Percentiles rank a stretch among this genome's conserved stretches.
These are phyloP conservation scores for Lasioglossum vierecki DNA, from an alignment of 2,888 invertebrate species.

Conservation along the genomic window DNA sequence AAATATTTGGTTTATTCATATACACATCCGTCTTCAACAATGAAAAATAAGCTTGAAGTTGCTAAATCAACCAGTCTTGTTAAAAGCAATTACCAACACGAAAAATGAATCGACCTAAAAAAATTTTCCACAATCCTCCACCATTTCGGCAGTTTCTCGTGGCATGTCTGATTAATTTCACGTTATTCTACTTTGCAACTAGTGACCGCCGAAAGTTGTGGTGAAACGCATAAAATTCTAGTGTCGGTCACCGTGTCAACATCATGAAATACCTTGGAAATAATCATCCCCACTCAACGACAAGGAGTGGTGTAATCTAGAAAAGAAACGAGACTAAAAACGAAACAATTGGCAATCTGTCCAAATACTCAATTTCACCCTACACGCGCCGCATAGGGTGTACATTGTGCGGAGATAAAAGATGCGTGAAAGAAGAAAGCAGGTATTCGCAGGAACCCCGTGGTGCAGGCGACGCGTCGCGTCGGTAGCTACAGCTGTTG, in stretches of 20 bases:
- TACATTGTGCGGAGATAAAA: not conserved
- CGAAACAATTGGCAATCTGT: not conserved
- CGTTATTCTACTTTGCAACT: not conserved
- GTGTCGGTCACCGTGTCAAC: not conserved
- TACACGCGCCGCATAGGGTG: not conserved
- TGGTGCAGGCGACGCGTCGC: not conserved
- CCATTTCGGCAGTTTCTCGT: no score
- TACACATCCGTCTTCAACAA: not conserved
- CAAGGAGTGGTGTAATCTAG: not conserved
- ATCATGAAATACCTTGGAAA: not conserved
- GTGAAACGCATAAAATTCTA: not conserved
- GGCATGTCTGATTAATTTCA: not conserved
- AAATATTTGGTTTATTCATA: not conserved
- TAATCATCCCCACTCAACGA: not conserved
- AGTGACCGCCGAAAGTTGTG: not conserved
- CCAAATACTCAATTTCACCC: not conserved
- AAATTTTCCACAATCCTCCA: not conserved
- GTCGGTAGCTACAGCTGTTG: conserved; percentile 17
- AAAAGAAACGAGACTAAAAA: not conserved
- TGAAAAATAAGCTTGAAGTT: not conserved
- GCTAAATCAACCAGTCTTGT: not conserved
- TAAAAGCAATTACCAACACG: not conserved
- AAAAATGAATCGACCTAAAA: not conserved
- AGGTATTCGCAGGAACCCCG: not conserved
- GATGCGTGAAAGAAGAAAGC: not conserved